Evolutionary conservation across 2,797 vertebrate genomes (phyloP).

Genomic region (Enteromius anoplus): DNA sequence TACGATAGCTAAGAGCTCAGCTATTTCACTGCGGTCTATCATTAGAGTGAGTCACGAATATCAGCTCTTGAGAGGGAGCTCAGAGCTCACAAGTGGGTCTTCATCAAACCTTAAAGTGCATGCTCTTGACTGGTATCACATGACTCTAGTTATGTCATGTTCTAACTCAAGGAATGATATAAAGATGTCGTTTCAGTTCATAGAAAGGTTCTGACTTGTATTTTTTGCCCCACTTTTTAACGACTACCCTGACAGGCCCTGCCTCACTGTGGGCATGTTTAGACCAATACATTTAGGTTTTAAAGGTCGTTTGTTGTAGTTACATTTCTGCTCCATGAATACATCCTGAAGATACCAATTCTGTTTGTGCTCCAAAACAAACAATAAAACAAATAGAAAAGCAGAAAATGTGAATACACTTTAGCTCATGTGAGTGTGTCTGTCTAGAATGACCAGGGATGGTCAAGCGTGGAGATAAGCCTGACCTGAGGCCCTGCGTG

Average conservation of each 20-base stretch:
- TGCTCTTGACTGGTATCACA: slow-evolving; percentile 25
- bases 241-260: background rate
- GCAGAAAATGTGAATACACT: background rate
- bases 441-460: slow-evolving; percentile 41
- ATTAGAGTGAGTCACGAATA: slow-evolving; percentile 44
- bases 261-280: slow-evolving; percentile 4
- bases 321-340: slow-evolving; percentile 1
- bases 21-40: slow-evolving; percentile 46
- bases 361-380: background rate
- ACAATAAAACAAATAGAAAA: background rate
- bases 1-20: slow-evolving; percentile 45
- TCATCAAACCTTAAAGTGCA: slow-evolving; percentile 6
- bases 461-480: slow-evolving; percentile 43
- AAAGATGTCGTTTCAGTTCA: slow-evolving; percentile 35
- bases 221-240: slow-evolving; percentile 20
- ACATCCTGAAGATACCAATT: background rate
- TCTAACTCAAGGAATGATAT: slow-evolving; percentile 17
- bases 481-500: slow-evolving; percentile 44
- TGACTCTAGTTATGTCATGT: slow-evolving; percentile 39
- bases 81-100: slow-evolving; percentile 34
- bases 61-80: slow-evolving; percentile 29
- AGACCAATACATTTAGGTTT: slow-evolving; percentile 20
- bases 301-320: background rate
- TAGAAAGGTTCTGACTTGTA: slow-evolving; percentile 35
- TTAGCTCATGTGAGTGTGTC: slow-evolving; percentile 26